phyloP scores from a whole-genome alignment of 2,797 vertebrate genomes.

The Catharus ustulatus region DNA sequence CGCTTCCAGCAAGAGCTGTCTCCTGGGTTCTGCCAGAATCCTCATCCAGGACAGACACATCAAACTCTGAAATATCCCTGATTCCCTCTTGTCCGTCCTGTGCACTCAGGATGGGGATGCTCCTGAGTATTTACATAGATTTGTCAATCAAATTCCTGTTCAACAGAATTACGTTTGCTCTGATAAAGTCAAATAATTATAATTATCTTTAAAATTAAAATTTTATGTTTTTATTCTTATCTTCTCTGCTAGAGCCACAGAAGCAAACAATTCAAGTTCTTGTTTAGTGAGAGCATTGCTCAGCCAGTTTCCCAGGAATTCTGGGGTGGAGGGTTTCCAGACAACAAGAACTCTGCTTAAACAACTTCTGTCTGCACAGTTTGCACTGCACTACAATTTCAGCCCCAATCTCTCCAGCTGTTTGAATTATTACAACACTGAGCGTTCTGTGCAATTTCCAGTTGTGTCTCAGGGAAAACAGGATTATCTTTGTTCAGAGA shows the following conservation, averaged over 20 bases:
- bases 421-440: neutral
- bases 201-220: neutral
- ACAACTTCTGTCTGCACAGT: neutral
- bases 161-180: neutral
- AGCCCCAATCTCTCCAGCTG: neutral
- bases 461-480: neutral
- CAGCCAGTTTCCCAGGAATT: neutral
- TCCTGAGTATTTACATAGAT: neutral
- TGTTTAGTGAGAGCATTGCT: neutral
- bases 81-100: neutral
- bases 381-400: neutral
- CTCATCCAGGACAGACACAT: neutral
- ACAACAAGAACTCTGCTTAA: neutral
- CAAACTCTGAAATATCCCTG: neutral
- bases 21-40: neutral
- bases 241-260: neutral
- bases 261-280: neutral
- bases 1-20: fast-evolving
- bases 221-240: neutral
- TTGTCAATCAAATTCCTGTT: neutral
- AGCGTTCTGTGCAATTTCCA: neutral
- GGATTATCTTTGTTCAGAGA: slow-evolving; percentile 3
- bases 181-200: neutral
- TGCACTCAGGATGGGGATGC: neutral
- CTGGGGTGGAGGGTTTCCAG: neutral